Base-by-base conservation (phyloP, 2,797 vertebrate genomes). In the Sebastes steindachneri region DNA sequence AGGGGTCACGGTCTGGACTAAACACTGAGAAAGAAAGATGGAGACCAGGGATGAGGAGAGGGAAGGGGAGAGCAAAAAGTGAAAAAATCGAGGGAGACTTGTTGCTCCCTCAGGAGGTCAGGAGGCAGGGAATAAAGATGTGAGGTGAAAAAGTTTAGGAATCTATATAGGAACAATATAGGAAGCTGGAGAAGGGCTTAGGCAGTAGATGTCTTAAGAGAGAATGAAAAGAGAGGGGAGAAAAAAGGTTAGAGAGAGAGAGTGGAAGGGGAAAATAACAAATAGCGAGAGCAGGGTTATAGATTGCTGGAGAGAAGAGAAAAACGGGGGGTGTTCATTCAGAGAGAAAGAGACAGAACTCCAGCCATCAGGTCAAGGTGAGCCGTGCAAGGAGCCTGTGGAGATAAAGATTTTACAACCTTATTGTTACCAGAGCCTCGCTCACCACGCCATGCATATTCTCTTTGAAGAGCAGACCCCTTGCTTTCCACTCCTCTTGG, bases 351-450 rank as follows among this genome's bases (percentile, higher is more conserved):
- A 90, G 83, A 80, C 71, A 73, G 77, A 86, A 73, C 83, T 93
- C 85, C 84, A 90, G 82, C 88, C 93, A 92, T 70, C 85, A 77
- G 92, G 92, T 89, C 91, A 93, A 90, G 92, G 88, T 92, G 89
- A 93, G 90, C 82, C 75, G 64, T 83, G 84, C 85, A 83, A 59
- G 80, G 25, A 86, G 88, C 92, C 91, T 89, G 90, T 92, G 89
- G 92, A 93, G 92, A 92, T 93, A 84, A 88, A 92, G 90, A 90
- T 93, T 94, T 92, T 91, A 89, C 87, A 91, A 54, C 78, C 85
- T 72, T 84, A 93, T 94, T 90, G 91, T 93, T 94, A 89, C 85
- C 83, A 87, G 87, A 89, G 87, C 76, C 53, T 68, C 19, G 75
- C 87, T 92, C 92, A 82, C 80, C 88, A 76, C 25, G 12, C 75